Conservation (phyloP, 2,888 invertebrate species). For the Xanthia togata region DNA sequence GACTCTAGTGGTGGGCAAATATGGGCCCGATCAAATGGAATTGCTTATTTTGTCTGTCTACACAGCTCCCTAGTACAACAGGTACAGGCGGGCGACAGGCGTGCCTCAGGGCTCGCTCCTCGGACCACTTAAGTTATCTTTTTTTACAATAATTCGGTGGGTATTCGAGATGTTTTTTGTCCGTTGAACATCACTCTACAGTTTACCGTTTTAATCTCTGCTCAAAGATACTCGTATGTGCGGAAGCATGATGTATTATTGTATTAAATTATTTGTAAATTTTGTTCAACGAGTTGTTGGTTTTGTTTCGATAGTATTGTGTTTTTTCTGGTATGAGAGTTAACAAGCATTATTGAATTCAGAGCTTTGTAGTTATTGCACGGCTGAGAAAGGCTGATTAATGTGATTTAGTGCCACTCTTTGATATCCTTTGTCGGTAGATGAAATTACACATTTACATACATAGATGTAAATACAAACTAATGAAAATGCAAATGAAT, state of each 20-base stretch:
- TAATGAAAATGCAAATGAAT: neutral
- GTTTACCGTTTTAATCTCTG: conserved; percentile 84
- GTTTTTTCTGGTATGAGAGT: conserved; percentile 34
- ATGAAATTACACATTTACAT: neutral
- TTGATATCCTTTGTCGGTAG: neutral
- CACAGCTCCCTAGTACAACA: conserved; percentile 87
- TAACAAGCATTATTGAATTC: conserved; percentile 29
- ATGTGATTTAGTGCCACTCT: neutral
- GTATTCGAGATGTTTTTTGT: conserved; percentile 81
- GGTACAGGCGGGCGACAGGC: conserved; percentile 83
- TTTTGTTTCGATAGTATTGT: conserved; percentile 55
- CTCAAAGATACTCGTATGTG: conserved; percentile 78
- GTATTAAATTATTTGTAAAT: conserved; percentile 80
- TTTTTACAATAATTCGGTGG: conserved; percentile 82
- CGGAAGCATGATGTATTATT: conserved; percentile 79
- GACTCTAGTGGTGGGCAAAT: conserved; percentile 90
- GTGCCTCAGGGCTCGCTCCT: conserved; percentile 81
- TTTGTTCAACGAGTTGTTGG: conserved; percentile 67
- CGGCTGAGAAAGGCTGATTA: neutral
- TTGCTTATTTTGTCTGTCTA: conserved; percentile 90
- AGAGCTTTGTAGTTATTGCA: neutral
- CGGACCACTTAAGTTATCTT: conserved; percentile 78
- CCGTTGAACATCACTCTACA: conserved; percentile 75
- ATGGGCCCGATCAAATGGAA: conserved; percentile 89
- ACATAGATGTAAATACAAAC: neutral